These are phyloP conservation scores for Elysia chlorotica DNA, from an alignment of 1,140 invertebrate species.

Conservation along the genomic window DNA sequence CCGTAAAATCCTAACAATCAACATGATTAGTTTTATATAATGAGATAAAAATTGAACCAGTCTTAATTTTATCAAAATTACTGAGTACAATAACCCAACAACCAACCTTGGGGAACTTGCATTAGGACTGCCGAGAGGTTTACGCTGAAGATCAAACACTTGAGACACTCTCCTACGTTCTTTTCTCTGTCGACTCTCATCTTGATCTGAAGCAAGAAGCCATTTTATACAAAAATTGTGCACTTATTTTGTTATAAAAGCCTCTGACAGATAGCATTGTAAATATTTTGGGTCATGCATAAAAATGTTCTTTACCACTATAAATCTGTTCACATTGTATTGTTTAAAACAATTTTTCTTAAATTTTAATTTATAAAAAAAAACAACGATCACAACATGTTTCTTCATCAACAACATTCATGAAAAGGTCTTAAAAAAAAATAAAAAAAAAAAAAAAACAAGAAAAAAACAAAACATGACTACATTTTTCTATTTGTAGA, in stretches of 20 bases:
- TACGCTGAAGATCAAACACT: slow-evolving; percentile 37
- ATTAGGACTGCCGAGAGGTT: slow-evolving; percentile 34
- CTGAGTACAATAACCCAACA: too few relatives aligned
- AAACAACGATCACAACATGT: too few relatives aligned
- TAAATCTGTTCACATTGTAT: background rate
- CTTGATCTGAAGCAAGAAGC: slow-evolving; percentile 33
- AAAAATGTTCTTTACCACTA: background rate
- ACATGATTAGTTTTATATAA: background rate
- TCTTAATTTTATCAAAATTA: too few relatives aligned
- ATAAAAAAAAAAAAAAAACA: background rate
- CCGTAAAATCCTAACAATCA: background rate
- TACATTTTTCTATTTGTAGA: background rate
- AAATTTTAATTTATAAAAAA: background rate
- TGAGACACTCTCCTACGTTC: slow-evolving; percentile 30
- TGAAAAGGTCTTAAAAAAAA: background rate
- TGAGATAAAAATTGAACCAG: too few relatives aligned
- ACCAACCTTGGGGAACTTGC: slow-evolving; percentile 18
- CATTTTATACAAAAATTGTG: background rate
- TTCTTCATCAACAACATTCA: too few relatives aligned
- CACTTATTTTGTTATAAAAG: background rate
- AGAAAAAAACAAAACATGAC: background rate
- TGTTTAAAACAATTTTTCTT: background rate
- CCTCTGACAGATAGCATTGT: background rate
- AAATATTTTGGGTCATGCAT: too few relatives aligned
- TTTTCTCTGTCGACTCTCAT: slow-evolving; percentile 57